Percentiles rank a stretch among this genome's conserved stretches.
These are phyloP conservation scores for Sinella curviseta DNA, from an alignment of 1,140 invertebrate genomes.

Conservation along the genomic window DNA sequence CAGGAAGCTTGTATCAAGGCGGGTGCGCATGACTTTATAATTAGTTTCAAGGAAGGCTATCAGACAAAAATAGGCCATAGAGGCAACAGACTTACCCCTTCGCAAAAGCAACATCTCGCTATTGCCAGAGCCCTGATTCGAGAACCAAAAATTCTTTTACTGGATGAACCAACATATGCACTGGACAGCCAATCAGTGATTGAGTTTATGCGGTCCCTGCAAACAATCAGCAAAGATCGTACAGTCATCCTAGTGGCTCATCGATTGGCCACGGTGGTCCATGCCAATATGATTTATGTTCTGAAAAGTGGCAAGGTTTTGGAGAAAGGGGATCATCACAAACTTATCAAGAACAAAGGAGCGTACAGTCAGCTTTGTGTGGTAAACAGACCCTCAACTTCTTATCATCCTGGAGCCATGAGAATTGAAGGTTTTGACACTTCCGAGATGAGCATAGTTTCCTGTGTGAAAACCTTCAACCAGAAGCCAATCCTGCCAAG, in stretches of 20 bases:
- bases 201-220: slow-evolving; percentile 10
- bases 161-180: slow-evolving; percentile 63
- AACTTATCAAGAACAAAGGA: slow-evolving; percentile 63
- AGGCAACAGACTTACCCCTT: slow-evolving; percentile 74
- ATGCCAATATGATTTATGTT: slow-evolving; percentile 57
- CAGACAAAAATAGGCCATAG: slow-evolving; percentile 75
- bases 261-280: slow-evolving; percentile 54
- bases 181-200: background rate
- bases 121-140: slow-evolving; percentile 65
- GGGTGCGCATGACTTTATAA: slow-evolving; percentile 61
- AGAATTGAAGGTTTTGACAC: slow-evolving; percentile 1
- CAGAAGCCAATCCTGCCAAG: slow-evolving; percentile 8
- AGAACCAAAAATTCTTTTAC: slow-evolving; percentile 52
- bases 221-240: slow-evolving; percentile 36
- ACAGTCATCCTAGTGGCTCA: slow-evolving; percentile 57
- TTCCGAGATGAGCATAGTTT: background rate
- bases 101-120: slow-evolving; percentile 80
- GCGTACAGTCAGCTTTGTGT: slow-evolving; percentile 63
- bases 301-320: slow-evolving; percentile 60
- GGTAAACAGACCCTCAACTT: slow-evolving; percentile 18
- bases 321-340: slow-evolving; percentile 67
- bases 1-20: slow-evolving; percentile 51
- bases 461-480: slow-evolving; percentile 20
- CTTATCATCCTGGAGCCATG: background rate
- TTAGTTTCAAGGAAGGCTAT: slow-evolving; percentile 64